A percentile compares a stretch with the other conserved stretches of the same genome.
Conservation (phyloP, 2,113 vertebrate genomes). For the Nanorana parkeri region DNA sequence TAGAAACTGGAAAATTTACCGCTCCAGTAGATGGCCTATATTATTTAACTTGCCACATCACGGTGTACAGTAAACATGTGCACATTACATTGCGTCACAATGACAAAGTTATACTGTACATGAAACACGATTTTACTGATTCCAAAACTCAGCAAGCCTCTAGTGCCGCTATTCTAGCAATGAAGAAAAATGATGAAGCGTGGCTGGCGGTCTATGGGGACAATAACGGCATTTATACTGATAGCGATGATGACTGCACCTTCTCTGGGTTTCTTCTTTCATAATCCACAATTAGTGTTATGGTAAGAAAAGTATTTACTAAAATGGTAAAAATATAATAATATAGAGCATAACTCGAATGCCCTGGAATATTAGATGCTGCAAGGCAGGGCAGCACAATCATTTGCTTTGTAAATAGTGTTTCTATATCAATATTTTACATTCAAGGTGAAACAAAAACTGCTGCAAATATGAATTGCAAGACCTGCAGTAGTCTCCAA, state of each 20-base stretch:
- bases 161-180: constrained; percentile 78
- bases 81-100: constrained; percentile 88
- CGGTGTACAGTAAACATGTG: constrained; percentile 86
- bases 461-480: no score
- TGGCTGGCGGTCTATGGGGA: constrained; percentile 89
- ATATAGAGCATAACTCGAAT: no score
- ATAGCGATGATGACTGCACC: constrained; percentile 88
- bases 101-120: constrained; percentile 82
- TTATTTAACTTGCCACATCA: constrained; percentile 92
- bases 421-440: no score
- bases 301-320: no score
- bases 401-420: no score
- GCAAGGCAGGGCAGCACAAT: no score
- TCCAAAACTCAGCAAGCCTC: constrained; percentile 90
- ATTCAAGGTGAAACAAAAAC: no score
- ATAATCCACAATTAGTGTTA: neutral
- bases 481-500: no score
- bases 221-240: constrained; percentile 87
- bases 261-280: constrained; percentile 88
- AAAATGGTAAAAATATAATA: no score
- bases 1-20: constrained; percentile 83
- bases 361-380: no score
- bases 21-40: constrained; percentile 81
- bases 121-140: constrained; percentile 83
- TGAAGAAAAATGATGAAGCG: constrained; percentile 84